These are phyloP conservation scores for Rhyacophila brunnea DNA, from an alignment of 1,140 invertebrate species.

Conservation along the genomic window DNA sequence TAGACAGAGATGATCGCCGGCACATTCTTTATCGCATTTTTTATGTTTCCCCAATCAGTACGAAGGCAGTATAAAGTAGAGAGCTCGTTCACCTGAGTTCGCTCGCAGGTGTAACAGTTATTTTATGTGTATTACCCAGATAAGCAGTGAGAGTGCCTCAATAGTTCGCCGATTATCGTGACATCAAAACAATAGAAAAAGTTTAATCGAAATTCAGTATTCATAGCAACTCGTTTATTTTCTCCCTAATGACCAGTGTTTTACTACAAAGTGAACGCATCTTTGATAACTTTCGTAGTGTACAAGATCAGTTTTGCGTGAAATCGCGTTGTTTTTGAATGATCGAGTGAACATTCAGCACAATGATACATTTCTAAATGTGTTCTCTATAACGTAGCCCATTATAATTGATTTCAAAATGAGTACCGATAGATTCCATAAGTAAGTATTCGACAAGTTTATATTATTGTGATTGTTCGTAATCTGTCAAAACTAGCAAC, in stretches of 20 bases:
- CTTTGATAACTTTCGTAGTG: no score
- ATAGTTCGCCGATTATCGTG: constrained; percentile 12
- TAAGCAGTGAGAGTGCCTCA: constrained; percentile 2
- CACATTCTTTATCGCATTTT: constrained; percentile 27
- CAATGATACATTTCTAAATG: constrained; percentile 27
- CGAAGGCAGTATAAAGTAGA: constrained; percentile 8
- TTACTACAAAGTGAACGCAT: not conserved
- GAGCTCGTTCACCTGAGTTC: constrained; percentile 17
- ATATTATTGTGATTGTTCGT: constrained; percentile 1
- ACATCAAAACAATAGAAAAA: constrained; percentile 26
- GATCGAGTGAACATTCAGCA: constrained; percentile 18
- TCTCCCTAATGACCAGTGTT: not conserved
- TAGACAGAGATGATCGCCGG: constrained; percentile 12
- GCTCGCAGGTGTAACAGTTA: constrained; percentile 25
- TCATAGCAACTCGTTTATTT: not conserved
- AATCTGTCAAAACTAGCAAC: constrained; percentile 8
- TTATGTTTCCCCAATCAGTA: constrained; percentile 14
- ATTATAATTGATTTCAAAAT: constrained; percentile 19
- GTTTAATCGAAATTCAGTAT: constrained; percentile 3
- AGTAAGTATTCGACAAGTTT: constrained; percentile 27
- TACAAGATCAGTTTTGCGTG: no score
- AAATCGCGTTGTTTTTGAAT: constrained; percentile 18
- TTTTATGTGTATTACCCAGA: constrained; percentile 9
- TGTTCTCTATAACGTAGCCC: constrained; percentile 13
- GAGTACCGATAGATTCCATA: constrained; percentile 31